Evolutionary conservation across 1,140 invertebrate species (phyloP).

Genomic region (Sycobia sp.): DNA sequence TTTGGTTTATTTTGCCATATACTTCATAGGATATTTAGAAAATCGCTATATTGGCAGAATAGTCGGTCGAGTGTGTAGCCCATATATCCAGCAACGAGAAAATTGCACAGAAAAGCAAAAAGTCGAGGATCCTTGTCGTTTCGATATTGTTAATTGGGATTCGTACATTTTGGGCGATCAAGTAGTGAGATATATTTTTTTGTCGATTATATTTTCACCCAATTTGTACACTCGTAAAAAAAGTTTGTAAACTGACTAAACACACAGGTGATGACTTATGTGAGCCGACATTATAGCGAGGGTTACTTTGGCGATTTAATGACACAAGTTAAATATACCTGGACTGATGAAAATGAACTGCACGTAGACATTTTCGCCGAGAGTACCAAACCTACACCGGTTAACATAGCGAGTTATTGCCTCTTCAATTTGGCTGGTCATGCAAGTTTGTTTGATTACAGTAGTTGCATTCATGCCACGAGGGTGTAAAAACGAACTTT

Average conservation of each 20-base stretch:
- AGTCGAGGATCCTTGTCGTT: constrained; percentile 68
- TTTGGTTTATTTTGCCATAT: neutral
- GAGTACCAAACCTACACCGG: constrained; percentile 64
- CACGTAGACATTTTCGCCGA: constrained; percentile 66
- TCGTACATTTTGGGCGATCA: constrained; percentile 47
- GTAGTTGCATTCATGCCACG: too few species aligned
- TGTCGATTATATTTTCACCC: neutral
- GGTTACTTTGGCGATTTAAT: constrained; percentile 66
- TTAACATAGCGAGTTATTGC: constrained; percentile 71
- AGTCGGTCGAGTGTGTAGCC: constrained; percentile 30
- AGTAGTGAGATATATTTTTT: constrained; percentile 47
- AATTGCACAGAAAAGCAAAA: constrained; percentile 42
- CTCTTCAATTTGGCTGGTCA: constrained; percentile 76
- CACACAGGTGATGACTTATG: constrained; percentile 53
- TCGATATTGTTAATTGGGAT: constrained; percentile 69
- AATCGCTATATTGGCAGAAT: constrained; percentile 70
- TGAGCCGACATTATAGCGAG: constrained; percentile 64
- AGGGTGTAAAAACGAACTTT: too few species aligned
- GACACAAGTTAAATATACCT: constrained; percentile 64
- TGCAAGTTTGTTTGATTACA: constrained; percentile 42
- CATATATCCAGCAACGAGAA: neutral
- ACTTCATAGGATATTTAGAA: constrained; percentile 54
- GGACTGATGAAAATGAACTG: constrained; percentile 68
- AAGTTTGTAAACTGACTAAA: neutral
- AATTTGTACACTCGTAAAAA: constrained; percentile 26